Conservation (phyloP, 2,113 vertebrate genomes). For the Pterophyllum scalare region DNA sequence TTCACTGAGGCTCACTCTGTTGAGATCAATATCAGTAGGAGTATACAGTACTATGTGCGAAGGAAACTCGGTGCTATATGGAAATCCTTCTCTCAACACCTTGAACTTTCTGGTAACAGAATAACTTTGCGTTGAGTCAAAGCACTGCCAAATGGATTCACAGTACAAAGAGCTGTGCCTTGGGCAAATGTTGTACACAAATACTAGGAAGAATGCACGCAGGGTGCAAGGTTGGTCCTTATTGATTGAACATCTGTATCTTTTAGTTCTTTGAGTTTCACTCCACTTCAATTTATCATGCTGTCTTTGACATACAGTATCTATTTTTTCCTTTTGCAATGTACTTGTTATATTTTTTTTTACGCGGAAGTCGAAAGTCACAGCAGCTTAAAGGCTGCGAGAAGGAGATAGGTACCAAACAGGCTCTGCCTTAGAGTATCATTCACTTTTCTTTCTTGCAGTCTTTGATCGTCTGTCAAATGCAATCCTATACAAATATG, state of each 20-base stretch:
- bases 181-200: slow-evolving; percentile 5
- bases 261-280: slow-evolving; percentile 5
- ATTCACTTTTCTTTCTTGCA: neutral
- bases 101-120: slow-evolving; percentile 1
- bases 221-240: slow-evolving; percentile 14
- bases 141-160: neutral
- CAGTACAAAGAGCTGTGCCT: slow-evolving; percentile 17
- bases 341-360: slow-evolving; percentile 1
- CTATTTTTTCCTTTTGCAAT: neutral
- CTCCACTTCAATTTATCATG: neutral
- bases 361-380: slow-evolving; percentile 26
- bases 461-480: slow-evolving; percentile 19
- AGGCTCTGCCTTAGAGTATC: neutral
- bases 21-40: neutral
- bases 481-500: slow-evolving; percentile 27
- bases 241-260: slow-evolving; percentile 14
- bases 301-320: slow-evolving; percentile 12
- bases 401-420: slow-evolving; percentile 19
- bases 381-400: slow-evolving; percentile 17
- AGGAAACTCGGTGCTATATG: slow-evolving; percentile 1
- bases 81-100: slow-evolving; percentile 15
- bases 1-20: neutral
- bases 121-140: slow-evolving; percentile 4
- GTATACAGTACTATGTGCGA: neutral
- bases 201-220: neutral